Percentiles rank a stretch among this genome's conserved stretches.
Conservation (phyloP, 2,797 vertebrate species). For the Mormyrops boulengeri region DNA sequence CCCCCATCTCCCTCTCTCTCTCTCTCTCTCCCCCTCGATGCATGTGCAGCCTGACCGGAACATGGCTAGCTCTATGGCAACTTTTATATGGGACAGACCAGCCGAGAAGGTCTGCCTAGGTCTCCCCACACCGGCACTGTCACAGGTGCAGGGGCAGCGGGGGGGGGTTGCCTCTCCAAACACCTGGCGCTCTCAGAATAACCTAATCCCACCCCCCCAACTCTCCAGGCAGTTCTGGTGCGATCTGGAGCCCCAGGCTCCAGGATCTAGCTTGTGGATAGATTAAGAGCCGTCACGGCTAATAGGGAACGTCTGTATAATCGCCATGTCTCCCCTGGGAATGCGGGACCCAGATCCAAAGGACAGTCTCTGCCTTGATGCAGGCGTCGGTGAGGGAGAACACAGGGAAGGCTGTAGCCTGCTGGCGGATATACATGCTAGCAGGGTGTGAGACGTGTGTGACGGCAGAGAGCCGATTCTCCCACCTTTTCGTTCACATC, state of each 20-base stretch:
- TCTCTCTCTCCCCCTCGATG: background rate
- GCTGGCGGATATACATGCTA: background rate
- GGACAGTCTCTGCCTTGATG: background rate
- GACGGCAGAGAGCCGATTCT: background rate
- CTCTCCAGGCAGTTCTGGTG: constrained; percentile 22
- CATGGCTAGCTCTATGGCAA: background rate
- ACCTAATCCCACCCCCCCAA: background rate
- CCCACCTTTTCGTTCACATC: background rate
- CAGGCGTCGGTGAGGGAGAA: background rate
- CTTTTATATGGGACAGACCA: background rate
- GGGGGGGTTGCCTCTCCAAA: constrained; percentile 39
- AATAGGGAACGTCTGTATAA: constrained; percentile 31
- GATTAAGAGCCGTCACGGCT: constrained; percentile 32
- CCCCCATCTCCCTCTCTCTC: background rate
- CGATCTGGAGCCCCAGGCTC: background rate
- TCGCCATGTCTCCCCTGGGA: constrained; percentile 25
- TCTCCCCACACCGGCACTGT: background rate
- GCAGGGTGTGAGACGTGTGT: background rate
- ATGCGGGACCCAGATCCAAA: constrained; percentile 20
- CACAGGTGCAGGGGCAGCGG: background rate
- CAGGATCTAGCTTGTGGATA: constrained; percentile 21
- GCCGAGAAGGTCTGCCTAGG: background rate
- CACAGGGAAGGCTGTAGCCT: background rate
- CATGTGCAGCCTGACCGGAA: background rate
- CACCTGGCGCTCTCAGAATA: constrained; percentile 39